Conservation (phyloP, 2,113 vertebrate genomes). For the Mirza zaza region DNA sequence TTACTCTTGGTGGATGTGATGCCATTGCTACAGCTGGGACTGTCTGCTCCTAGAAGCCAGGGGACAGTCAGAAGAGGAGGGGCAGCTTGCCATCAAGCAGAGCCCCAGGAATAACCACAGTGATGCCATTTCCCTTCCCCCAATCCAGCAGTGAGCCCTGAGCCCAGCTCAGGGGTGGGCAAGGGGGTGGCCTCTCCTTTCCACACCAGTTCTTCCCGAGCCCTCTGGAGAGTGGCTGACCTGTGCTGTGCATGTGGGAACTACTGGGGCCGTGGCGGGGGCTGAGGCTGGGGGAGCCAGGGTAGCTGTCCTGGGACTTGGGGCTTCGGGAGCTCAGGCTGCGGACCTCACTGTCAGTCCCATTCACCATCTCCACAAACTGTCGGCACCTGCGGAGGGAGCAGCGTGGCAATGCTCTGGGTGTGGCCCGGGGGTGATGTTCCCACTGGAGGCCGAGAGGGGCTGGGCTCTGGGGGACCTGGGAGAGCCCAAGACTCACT, state of each 20-base stretch:
- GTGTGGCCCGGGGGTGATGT: background rate
- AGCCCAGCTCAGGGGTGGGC: constrained; percentile 36
- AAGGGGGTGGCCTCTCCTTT: background rate
- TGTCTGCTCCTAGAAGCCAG: constrained; percentile 91
- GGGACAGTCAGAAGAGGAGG: constrained; percentile 60
- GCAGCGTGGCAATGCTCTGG: constrained; percentile 49
- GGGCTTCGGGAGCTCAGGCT: constrained; percentile 94
- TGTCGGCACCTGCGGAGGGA: constrained; percentile 92
- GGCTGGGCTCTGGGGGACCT: constrained; percentile 43
- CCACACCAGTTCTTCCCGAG: constrained; percentile 48
- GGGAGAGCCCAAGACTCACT: constrained; percentile 87
- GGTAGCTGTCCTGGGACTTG: constrained; percentile 97
- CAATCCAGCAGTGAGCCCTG: constrained; percentile 14
- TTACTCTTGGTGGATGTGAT: constrained; percentile 92
- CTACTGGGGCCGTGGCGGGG: constrained; percentile 93
- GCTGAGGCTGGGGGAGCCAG: constrained; percentile 93
- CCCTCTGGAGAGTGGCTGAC: constrained; percentile 81
- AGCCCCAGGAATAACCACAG: background rate
- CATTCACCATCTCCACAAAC: constrained; percentile 99
- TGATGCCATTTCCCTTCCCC: constrained; percentile 36
- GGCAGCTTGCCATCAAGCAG: background rate
- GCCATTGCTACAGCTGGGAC: constrained; percentile 98
- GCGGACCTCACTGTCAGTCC: constrained; percentile 97
- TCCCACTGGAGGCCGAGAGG: background rate
- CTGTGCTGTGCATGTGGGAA: constrained; percentile 91